phyloP scores from a whole-genome alignment of 2,888 invertebrate genomes.

The Cosmorhoe ocellata region DNA sequence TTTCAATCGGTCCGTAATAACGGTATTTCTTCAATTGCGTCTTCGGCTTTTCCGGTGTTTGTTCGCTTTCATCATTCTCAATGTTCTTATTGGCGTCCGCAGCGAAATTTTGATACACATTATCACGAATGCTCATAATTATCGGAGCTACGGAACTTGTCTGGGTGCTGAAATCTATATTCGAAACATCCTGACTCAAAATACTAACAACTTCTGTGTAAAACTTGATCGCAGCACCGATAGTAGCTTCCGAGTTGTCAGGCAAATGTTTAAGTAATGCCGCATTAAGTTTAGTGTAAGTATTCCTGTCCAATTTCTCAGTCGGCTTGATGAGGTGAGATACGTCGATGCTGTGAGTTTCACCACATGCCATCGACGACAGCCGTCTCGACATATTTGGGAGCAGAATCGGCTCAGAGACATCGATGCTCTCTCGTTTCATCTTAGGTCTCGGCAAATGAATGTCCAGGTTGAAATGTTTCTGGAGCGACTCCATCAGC shows the following conservation, averaged over 20 bases:
- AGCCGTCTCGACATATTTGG: conserved; percentile 73
- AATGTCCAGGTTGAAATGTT: conserved; percentile 67
- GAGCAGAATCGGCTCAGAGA: conserved; percentile 66
- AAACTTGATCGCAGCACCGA: conserved; percentile 66
- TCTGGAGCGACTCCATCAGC: conserved; percentile 72
- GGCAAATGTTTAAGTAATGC: conserved; percentile 64
- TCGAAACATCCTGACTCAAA: conserved; percentile 55
- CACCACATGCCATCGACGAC: conserved; percentile 66
- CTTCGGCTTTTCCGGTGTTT: conserved; percentile 62
- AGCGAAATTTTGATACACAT: conserved; percentile 74
- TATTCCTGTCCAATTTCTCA: conserved; percentile 63
- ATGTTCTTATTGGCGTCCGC: conserved; percentile 70
- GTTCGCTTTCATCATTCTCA: conserved; percentile 70
- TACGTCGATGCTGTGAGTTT: conserved; percentile 58
- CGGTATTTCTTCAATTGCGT: conserved; percentile 70
- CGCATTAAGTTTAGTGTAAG: conserved; percentile 60
- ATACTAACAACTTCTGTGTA: conserved; percentile 64
- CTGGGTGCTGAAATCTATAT: conserved; percentile 63
- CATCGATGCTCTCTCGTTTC: conserved; percentile 72
- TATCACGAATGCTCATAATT: conserved; percentile 77
- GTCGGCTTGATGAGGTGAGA: conserved; percentile 54
- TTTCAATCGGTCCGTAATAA: conserved; percentile 74
- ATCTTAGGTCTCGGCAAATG: conserved; percentile 60
- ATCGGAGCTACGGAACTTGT: conserved; percentile 74
- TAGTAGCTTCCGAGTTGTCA: conserved; percentile 69